phyloP scores from a whole-genome alignment of 2,797 vertebrate genomes.

The Pagetopsis macropterus region DNA sequence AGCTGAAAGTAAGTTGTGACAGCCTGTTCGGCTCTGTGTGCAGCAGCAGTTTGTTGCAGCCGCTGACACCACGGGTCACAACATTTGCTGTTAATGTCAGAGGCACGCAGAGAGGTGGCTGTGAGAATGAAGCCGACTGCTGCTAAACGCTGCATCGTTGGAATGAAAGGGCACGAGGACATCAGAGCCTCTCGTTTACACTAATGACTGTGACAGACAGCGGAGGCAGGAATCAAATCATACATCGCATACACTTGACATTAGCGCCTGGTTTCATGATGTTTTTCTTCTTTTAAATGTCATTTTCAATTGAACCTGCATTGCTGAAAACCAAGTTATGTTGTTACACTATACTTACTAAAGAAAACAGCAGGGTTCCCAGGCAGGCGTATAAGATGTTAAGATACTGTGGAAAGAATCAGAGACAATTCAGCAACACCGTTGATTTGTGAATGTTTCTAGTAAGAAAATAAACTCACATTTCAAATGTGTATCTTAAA shows the following conservation, averaged over 20 bases:
- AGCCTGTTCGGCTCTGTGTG: constrained; percentile 53
- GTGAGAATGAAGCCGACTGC: constrained; percentile 70
- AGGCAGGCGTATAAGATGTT: constrained; percentile 83
- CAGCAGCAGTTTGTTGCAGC: constrained; percentile 56
- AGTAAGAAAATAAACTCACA: neutral
- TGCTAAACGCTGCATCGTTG: constrained; percentile 68
- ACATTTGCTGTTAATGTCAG: constrained; percentile 74
- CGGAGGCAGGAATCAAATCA: constrained; percentile 39
- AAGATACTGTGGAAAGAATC: constrained; percentile 76
- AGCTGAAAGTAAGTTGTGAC: constrained; percentile 57
- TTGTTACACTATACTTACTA: constrained; percentile 77
- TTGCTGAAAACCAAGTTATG: constrained; percentile 7
- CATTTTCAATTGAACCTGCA: constrained; percentile 18
- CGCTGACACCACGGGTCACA: constrained; percentile 71
- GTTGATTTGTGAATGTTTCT: neutral
- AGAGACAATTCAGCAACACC: constrained; percentile 43
- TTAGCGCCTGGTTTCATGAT: constrained; percentile 49
- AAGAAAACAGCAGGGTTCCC: constrained; percentile 85
- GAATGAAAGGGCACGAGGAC: constrained; percentile 74
- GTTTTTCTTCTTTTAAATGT: constrained; percentile 45
- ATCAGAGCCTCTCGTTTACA: constrained; percentile 59
- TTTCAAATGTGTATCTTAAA: neutral
- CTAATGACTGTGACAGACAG: constrained; percentile 61
- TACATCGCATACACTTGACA: constrained; percentile 39
- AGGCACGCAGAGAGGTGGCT: constrained; percentile 64